Conservation (phyloP, 2,113 vertebrate species). For the Bambusicola thoracicus region DNA sequence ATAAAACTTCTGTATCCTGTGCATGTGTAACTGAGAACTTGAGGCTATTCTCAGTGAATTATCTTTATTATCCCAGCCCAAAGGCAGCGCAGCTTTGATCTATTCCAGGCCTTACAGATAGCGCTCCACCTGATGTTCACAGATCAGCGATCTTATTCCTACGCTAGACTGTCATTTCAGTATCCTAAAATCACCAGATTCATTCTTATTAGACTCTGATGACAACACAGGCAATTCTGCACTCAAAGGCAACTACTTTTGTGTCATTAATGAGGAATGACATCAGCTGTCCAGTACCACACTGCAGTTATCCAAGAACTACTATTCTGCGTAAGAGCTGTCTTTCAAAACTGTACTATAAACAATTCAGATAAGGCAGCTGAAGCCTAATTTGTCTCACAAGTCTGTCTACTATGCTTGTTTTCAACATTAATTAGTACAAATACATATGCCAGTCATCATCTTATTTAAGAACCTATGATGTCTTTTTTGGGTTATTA, state of each 20-base stretch:
- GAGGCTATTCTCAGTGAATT: background rate
- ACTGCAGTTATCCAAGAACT: background rate
- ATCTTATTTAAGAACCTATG: background rate
- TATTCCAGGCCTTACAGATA: background rate
- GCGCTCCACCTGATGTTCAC: background rate
- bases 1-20: background rate
- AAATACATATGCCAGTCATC: background rate
- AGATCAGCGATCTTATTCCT: background rate
- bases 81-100: background rate
- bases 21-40: background rate
- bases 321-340: background rate
- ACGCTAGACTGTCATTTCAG: background rate
- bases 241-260: background rate
- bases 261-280: background rate
- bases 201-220: accelerated
- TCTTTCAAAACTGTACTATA: background rate
- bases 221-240: background rate
- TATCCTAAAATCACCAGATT: background rate
- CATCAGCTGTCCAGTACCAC: background rate
- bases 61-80: background rate
- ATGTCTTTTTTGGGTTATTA: too few species aligned
- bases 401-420: accelerated
- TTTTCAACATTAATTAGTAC: accelerated
- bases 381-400: background rate
- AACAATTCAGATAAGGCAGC: background rate